These are phyloP conservation scores for Metellina segmentata DNA, from an alignment of 2,888 invertebrate genomes.

Conservation along the genomic window DNA sequence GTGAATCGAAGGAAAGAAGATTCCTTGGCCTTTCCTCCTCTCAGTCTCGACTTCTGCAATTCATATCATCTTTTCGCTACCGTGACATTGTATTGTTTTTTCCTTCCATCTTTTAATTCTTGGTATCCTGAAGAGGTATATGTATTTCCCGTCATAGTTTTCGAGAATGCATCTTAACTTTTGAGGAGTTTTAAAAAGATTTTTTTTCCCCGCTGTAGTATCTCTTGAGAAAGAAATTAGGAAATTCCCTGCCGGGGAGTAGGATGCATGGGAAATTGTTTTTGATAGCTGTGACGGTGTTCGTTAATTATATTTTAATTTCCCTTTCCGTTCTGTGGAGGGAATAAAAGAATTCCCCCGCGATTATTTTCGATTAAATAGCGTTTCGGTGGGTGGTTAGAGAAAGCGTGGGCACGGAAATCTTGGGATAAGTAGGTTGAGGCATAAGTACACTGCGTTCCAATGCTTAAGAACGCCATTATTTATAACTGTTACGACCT, in stretches of 20 bases:
- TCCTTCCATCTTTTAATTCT: not conserved
- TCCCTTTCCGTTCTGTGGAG: not conserved
- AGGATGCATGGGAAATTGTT: not conserved
- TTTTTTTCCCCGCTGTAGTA: not conserved
- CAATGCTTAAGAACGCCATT: too few species aligned
- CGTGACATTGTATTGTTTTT: not conserved
- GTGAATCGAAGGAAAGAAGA: constrained; percentile 6
- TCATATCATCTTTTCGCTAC: constrained; percentile 16
- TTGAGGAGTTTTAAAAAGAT: not conserved
- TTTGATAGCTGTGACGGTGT: not conserved
- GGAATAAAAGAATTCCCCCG: not conserved
- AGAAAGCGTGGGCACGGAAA: too few species aligned
- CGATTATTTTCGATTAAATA: not conserved
- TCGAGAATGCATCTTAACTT: not conserved
- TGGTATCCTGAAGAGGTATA: not conserved
- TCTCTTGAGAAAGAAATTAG: not conserved
- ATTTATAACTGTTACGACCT: too few species aligned
- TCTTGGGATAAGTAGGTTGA: too few species aligned
- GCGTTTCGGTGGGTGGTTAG: not conserved
- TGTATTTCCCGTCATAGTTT: not conserved
- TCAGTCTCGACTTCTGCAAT: constrained; percentile 4
- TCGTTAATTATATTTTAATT: not conserved
- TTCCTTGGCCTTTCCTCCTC: not conserved
- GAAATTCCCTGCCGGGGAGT: not conserved
- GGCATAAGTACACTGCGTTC: too few species aligned